Conservation (phyloP, 2,113 vertebrate genomes). For the Centropristis striata region DNA sequence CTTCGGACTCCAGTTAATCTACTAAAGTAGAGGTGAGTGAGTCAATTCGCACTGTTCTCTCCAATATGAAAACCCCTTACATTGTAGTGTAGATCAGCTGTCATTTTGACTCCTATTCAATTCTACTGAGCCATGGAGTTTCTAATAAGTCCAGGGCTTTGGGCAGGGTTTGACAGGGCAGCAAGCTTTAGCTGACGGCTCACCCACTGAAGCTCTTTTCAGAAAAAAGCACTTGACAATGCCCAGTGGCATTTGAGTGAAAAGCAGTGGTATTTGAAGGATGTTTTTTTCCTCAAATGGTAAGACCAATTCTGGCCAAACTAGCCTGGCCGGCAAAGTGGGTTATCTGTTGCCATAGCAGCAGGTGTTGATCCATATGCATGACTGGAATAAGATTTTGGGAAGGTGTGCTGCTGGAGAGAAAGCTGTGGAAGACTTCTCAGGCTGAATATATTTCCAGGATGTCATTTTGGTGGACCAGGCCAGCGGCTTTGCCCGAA, state of each 20-base stretch:
- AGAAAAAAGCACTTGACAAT: constrained; percentile 42
- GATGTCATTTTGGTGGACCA: constrained; percentile 14
- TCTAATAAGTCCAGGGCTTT: constrained; percentile 54
- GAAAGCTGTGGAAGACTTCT: constrained; percentile 1
- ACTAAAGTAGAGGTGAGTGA: constrained; percentile 57
- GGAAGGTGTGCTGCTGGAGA: constrained; percentile 9
- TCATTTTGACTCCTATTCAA: constrained; percentile 42
- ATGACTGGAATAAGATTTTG: constrained; percentile 22
- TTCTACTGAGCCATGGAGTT: constrained; percentile 36
- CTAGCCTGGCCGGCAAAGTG: constrained; percentile 7
- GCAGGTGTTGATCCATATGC: constrained; percentile 52
- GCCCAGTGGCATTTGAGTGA: constrained; percentile 45
- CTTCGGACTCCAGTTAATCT: constrained; percentile 20
- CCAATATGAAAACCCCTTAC: not conserved
- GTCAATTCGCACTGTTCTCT: constrained; percentile 4
- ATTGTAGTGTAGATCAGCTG: constrained; percentile 32
- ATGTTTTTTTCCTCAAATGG: constrained; percentile 16
- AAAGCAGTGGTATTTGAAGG: constrained; percentile 41
- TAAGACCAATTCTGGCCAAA: constrained; percentile 28
- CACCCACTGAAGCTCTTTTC: constrained; percentile 47
- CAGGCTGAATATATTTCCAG: not conserved
- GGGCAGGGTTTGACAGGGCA: constrained; percentile 49
- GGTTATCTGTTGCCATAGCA: constrained; percentile 54
- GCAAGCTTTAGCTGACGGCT: constrained; percentile 50
- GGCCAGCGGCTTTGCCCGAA: constrained; percentile 19